Evolutionary conservation across 2,113 vertebrate species (phyloP).

Genomic region (Stegastes partitus): DNA sequence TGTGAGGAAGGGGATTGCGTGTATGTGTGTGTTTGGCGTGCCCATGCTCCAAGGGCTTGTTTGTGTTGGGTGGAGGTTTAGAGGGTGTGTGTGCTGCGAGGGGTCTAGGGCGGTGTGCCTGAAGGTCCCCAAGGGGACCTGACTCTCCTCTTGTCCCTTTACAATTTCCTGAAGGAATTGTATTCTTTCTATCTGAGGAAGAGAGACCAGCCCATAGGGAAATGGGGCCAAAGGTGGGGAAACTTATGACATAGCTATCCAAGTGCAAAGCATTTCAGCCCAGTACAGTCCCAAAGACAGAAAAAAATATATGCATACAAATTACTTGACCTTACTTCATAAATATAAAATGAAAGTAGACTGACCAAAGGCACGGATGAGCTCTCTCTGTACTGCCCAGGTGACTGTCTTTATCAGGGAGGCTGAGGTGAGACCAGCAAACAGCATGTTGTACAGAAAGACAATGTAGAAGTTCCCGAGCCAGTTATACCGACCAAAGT

Average conservation of each 20-base stretch:
- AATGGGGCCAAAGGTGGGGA: conserved; percentile 75
- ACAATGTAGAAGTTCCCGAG: conserved; percentile 95
- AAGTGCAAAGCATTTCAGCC: conserved; percentile 34
- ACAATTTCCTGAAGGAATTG: conserved; percentile 87
- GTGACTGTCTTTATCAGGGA: conserved; percentile 95
- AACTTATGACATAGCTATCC: conserved; percentile 61
- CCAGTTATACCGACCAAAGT: conserved; percentile 97
- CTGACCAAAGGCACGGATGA: conserved; percentile 96
- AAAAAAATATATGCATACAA: not conserved
- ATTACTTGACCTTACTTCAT: not conserved
- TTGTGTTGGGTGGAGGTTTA: conserved; percentile 81
- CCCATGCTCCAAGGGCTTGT: conserved; percentile 66
- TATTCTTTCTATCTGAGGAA: conserved; percentile 89
- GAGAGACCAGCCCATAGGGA: conserved; percentile 84
- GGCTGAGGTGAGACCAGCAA: conserved; percentile 93
- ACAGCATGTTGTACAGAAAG: conserved; percentile 96
- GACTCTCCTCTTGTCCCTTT: conserved; percentile 68
- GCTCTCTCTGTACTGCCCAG: conserved; percentile 92
- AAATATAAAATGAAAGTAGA: conserved; percentile 14
- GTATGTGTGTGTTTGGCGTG: conserved; percentile 62
- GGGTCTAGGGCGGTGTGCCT: conserved; percentile 69
- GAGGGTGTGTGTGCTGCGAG: conserved; percentile 63
- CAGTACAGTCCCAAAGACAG: conserved; percentile 4
- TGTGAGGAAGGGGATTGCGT: conserved; percentile 70
- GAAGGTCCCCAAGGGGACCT: conserved; percentile 73